Conservation (phyloP, 2,113 vertebrate genomes). For the Bungarus multicinctus region DNA sequence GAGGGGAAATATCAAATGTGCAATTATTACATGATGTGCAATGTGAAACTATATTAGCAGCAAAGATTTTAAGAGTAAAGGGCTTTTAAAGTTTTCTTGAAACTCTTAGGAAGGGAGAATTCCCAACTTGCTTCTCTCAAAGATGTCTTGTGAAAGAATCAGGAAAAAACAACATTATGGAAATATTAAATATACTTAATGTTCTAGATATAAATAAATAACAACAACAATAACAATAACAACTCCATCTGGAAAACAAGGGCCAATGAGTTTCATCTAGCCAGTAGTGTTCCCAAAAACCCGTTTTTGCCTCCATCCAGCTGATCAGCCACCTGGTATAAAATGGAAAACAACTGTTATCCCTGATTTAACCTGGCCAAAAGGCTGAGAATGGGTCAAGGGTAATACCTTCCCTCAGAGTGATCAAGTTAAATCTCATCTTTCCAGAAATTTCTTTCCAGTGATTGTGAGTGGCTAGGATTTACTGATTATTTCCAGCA, state of each 20-base stretch:
- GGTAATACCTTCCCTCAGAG: neutral
- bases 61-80: neutral
- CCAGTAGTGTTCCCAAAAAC: neutral
- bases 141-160: neutral
- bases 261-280: neutral
- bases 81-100: neutral
- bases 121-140: neutral
- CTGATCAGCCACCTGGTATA: neutral
- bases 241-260: neutral
- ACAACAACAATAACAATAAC: neutral
- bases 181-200: neutral
- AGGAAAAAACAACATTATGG: neutral
- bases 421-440: neutral
- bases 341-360: neutral
- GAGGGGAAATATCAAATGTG: neutral
- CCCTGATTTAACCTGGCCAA: neutral
- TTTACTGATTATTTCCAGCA: neutral
- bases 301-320: neutral
- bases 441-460: neutral
- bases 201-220: neutral
- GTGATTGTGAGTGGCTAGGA: neutral
- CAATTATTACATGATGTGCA: neutral
- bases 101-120: neutral
- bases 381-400: neutral
- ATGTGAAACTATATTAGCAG: neutral